These are phyloP conservation scores for Oryctolagus cuniculus DNA, from an alignment of 2,113 vertebrate species.

Conservation along the genomic window DNA sequence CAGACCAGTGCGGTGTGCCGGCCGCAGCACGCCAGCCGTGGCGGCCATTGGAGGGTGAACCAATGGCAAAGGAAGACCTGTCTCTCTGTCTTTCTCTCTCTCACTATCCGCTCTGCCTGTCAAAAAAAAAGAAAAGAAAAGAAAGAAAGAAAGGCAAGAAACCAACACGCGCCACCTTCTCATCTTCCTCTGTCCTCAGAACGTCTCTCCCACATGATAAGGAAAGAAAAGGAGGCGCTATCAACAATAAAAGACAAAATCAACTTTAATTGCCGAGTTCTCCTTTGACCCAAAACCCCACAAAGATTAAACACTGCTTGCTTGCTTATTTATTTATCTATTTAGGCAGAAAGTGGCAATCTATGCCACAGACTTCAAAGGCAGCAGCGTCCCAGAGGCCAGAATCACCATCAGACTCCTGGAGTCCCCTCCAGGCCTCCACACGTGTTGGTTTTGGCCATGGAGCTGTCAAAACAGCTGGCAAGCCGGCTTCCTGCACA, in stretches of 20 bases:
- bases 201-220: background rate
- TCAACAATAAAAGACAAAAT: background rate
- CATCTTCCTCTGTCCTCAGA: background rate
- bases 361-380: background rate
- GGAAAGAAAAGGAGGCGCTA: background rate
- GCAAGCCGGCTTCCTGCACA: background rate
- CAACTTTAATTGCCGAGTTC: background rate
- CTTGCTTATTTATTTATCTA: background rate
- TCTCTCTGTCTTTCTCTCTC: too few relatives aligned
- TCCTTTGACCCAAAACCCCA: background rate
- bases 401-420: background rate
- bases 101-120: too few relatives aligned
- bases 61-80: too few relatives aligned
- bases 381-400: background rate
- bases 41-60: too few relatives aligned
- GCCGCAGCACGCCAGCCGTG: too few relatives aligned
- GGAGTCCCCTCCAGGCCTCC: too few relatives aligned
- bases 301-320: background rate
- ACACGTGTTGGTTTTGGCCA: background rate
- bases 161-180: background rate
- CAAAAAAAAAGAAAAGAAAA: too few relatives aligned
- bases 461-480: conserved; percentile 61
- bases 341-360: background rate
- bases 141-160: conserved; percentile 19
- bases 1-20: too few relatives aligned